Evolutionary conservation across 2,888 invertebrate genomes (phyloP).

Genomic region (Amphipoea oculea): DNA sequence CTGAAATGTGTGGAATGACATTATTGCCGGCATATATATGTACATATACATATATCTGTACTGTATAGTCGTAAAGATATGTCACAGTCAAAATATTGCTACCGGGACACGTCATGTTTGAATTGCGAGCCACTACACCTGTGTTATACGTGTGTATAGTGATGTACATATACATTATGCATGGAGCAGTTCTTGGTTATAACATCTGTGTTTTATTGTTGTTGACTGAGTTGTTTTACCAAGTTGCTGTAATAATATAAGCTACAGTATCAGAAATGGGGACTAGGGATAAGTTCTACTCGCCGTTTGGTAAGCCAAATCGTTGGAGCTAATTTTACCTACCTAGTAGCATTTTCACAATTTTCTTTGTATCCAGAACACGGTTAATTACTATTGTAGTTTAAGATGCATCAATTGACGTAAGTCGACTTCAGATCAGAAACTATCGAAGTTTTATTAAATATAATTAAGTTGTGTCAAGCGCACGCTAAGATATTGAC

Average conservation of each 20-base stretch:
- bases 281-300: neutral
- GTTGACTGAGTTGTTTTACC: conserved; percentile 18
- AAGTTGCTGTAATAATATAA: conserved; percentile 8
- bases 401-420: neutral
- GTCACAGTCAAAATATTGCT: conserved; percentile 72
- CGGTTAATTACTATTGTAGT: conserved; percentile 14
- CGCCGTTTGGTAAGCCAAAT: neutral
- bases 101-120: conserved; percentile 62
- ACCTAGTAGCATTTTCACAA: conserved; percentile 2
- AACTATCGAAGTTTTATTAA: conserved; percentile 26
- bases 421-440: conserved; percentile 7
- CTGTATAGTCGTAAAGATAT: conserved; percentile 67
- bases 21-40: conserved; percentile 73
- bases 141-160: conserved; percentile 35
- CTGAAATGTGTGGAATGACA: conserved; percentile 71
- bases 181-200: conserved; percentile 36
- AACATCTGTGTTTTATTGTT: conserved; percentile 41
- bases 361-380: neutral
- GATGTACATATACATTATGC: conserved; percentile 40
- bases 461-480: conserved; percentile 22
- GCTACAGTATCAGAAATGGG: neutral
- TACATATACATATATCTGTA: conserved; percentile 40
- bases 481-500: neutral
- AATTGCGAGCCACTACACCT: conserved; percentile 50
- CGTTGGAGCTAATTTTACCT: neutral